Evolutionary conservation across 2,797 vertebrate genomes (phyloP).

Genomic region (Lithobates pipiens): DNA sequence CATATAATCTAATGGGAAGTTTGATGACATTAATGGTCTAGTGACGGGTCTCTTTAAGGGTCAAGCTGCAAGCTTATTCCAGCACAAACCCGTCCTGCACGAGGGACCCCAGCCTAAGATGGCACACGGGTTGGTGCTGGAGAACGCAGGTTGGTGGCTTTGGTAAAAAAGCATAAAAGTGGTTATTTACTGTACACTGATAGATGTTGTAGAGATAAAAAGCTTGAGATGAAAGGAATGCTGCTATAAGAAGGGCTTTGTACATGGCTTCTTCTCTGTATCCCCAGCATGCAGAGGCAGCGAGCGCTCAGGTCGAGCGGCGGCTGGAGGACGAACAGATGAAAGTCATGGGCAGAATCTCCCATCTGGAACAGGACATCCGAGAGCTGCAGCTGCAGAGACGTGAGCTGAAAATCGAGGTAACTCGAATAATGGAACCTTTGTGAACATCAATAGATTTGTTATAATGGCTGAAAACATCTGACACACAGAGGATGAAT

Average conservation of each 20-base stretch:
- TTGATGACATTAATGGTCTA: too few species aligned
- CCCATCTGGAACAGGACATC: constrained; percentile 79
- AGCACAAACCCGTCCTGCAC: too few species aligned
- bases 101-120: too few species aligned
- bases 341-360: constrained; percentile 69
- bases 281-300: constrained; percentile 27
- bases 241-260: neutral
- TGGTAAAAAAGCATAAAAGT: too few species aligned
- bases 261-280: neutral
- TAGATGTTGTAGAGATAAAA: neutral
- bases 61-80: too few species aligned
- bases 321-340: constrained; percentile 60
- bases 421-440: constrained; percentile 63
- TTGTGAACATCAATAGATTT: neutral
- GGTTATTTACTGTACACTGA: too few species aligned
- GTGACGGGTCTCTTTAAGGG: too few species aligned
- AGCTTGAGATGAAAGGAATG: neutral
- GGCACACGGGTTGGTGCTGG: too few species aligned
- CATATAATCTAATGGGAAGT: too few species aligned
- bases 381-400: constrained; percentile 86
- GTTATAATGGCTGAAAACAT: too few species aligned
- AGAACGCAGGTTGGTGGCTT: too few species aligned
- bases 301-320: constrained; percentile 38
- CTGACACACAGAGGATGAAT: neutral
- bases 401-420: constrained; percentile 88